Evolutionary conservation across 2,888 invertebrate species (phyloP), one percentile per base, ranked within the genome.

Genomic region (Mythimna impura): DNA sequence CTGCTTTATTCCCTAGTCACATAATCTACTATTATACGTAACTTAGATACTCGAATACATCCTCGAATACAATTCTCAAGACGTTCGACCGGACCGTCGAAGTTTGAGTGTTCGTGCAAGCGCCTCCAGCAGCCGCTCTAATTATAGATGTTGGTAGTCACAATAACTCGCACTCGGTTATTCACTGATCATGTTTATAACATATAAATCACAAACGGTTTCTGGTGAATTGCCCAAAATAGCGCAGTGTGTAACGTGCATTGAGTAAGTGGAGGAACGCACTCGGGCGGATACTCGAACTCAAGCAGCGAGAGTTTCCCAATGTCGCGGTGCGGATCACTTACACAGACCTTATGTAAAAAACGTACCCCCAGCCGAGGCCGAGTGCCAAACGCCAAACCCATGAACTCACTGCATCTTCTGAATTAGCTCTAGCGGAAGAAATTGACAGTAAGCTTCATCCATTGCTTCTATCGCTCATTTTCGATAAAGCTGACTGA

Each of bases 131-230:
- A 88, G 87, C 88, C 86, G 86, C 78, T 92, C 93, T 92, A 93
- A 91, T 93, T 92, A 90, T 94, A 94, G 89, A 86, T 76, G 77
- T 83, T 81, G 84, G 89, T 89, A 88, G 89, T 89, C 91, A 91
- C 91, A 92, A 93, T 93, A 92, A 92, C 91, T 90, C 89, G 88
- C 90, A 87, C 89, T 89, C 90, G 82, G 90, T 90, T 88, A 91
- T 91, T 91, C 91, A 91, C 91, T 93, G 94, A 94, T 94, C 93
- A 92, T 94, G 94, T 94, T 94, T 94, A 93, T 92, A 88, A 89
- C 86, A 91, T 90, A 93, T 93, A 93, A 94, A 94, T 94, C 93
- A 91, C 89, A 86, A 88, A 88, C 88, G 87, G 89, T 88, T 92
- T 89, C 89, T 87, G 86, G 73, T 82, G 88, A 88, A 91, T 83